These are phyloP conservation scores for Holacanthella duospinosa DNA, from an alignment of 2,888 invertebrate species.

Conservation along the genomic window DNA sequence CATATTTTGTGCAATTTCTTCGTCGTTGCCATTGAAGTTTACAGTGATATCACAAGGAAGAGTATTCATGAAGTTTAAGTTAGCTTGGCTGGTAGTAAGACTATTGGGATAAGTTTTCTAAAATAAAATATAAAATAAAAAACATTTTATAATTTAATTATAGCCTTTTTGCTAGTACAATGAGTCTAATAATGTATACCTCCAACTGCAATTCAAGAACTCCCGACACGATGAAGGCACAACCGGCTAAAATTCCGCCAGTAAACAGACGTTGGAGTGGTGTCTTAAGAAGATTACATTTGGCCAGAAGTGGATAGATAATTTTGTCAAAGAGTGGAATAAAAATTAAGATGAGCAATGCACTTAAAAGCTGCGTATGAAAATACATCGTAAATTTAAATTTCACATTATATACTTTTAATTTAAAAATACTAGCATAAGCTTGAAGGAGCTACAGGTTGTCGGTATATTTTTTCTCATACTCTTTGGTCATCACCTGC, in stretches of 20 bases:
- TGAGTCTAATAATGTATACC: no score
- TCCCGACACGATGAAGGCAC: constrained; percentile 46
- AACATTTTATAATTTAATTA: not conserved
- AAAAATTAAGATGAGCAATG: constrained; percentile 43
- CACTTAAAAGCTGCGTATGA: no score
- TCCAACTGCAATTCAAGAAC: constrained; percentile 42
- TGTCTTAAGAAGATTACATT: constrained; percentile 38
- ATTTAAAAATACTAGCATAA: no score
- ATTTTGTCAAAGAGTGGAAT: constrained; percentile 45
- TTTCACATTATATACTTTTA: no score
- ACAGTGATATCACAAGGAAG: constrained; percentile 50
- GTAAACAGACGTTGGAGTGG: constrained; percentile 46
- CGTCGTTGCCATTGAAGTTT: not conserved
- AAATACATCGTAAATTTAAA: no score
- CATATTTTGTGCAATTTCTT: not conserved
- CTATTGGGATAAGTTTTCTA: constrained; percentile 36
- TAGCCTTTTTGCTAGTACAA: no score
- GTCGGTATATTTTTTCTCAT: no score
- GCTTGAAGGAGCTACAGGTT: no score
- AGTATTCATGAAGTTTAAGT: constrained; percentile 54
- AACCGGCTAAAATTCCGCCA: constrained; percentile 45
- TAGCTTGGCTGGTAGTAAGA: constrained; percentile 39
- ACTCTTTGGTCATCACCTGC: no score
- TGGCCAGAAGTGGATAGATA: constrained; percentile 42
- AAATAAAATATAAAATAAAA: constrained; percentile 3